phyloP scores from a whole-genome alignment of 2,888 invertebrate species.

The Eupeodes luniger region DNA sequence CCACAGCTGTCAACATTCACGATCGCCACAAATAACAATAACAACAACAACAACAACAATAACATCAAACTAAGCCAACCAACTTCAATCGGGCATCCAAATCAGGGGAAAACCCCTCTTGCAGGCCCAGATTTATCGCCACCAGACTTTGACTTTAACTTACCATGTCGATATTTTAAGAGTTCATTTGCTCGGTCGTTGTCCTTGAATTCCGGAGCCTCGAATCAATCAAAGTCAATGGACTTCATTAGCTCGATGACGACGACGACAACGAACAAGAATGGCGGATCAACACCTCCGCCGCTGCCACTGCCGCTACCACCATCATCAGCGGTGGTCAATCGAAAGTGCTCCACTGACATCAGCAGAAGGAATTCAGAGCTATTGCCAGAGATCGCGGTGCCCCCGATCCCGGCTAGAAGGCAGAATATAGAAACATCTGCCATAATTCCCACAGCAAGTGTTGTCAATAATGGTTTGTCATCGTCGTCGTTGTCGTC shows the following conservation, averaged over 20 bases:
- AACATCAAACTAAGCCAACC: not conserved
- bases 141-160: slow-evolving; percentile 83
- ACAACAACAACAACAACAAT: slow-evolving; percentile 20
- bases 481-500: too few relatives aligned
- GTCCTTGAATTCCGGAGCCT: slow-evolving; percentile 80
- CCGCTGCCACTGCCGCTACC: slow-evolving; percentile 5
- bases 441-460: slow-evolving; percentile 73
- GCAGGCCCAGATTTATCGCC: slow-evolving; percentile 76
- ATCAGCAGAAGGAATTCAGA: slow-evolving; percentile 57
- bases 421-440: slow-evolving; percentile 76
- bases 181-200: slow-evolving; percentile 86
- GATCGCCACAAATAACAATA: not conserved
- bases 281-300: slow-evolving; percentile 46
- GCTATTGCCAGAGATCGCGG: slow-evolving; percentile 78
- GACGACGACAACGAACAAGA: slow-evolving; percentile 20
- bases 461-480: slow-evolving; percentile 51
- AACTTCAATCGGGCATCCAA: not conserved
- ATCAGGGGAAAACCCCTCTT: not conserved
- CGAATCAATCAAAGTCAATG: slow-evolving; percentile 83
- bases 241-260: slow-evolving; percentile 78
- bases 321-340: slow-evolving; percentile 15
- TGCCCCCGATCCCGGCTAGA: slow-evolving; percentile 78
- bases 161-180: slow-evolving; percentile 85
- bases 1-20: slow-evolving; percentile 45
- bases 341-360: slow-evolving; percentile 72